These are phyloP conservation scores for Scolopax bukidnonensis DNA, from an alignment of 2,797 vertebrate genomes.

Conservation along the genomic window DNA sequence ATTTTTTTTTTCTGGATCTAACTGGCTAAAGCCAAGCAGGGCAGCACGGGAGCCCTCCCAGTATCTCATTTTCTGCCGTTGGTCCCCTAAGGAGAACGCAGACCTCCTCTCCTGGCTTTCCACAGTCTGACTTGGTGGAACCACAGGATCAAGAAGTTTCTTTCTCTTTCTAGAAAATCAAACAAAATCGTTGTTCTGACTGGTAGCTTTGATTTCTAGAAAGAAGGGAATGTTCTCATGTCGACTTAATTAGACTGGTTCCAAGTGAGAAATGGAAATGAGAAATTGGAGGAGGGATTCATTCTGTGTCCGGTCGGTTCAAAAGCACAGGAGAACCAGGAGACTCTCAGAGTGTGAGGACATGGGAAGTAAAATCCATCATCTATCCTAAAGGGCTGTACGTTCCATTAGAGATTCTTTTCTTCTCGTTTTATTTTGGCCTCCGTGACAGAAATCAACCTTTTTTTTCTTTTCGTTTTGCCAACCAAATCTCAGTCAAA, in stretches of 20 bases:
- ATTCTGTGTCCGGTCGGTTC: not conserved
- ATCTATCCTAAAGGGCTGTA: not conserved
- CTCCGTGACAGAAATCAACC: not conserved
- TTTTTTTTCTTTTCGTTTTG: not conserved
- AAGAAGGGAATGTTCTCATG: not conserved
- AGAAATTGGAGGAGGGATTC: not conserved
- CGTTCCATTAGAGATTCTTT: not conserved
- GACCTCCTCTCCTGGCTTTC: not conserved
- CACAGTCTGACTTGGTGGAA: not conserved
- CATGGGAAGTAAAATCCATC: not conserved
- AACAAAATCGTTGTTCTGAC: not conserved
- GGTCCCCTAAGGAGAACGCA: accelerated
- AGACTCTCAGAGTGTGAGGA: not conserved
- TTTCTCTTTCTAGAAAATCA: not conserved
- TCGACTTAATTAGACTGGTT: not conserved
- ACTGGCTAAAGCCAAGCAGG: not conserved
- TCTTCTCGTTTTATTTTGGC: not conserved
- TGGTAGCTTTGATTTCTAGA: not conserved
- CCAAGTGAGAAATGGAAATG: not conserved
- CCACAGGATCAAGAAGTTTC: not conserved
- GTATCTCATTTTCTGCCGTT: not conserved
- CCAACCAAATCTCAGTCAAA: not conserved
- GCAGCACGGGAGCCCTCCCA: not conserved
- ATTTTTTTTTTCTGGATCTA: not conserved
- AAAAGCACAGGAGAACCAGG: not conserved